Base-by-base conservation (phyloP, 2,113 vertebrate species). In the Conger conger region DNA sequence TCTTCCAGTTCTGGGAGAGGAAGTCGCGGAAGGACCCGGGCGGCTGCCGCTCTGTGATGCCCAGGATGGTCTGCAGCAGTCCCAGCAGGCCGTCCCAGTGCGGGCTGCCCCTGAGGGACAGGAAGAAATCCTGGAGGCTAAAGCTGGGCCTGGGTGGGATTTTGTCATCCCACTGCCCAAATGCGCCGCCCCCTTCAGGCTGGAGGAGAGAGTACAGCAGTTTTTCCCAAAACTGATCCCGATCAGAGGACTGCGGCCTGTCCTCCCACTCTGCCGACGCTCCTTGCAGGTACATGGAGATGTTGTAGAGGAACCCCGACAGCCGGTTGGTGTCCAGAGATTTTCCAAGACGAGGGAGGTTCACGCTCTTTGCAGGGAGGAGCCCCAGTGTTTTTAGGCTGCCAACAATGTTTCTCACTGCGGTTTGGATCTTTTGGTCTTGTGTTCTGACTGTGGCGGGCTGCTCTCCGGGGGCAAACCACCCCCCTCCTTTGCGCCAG, bases 271-370 rank as follows among this genome's bases (percentile, higher is more conserved):
- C 95, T 20, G 93, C 93, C 3, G 93, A 96, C 92, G 95, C 93
- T 88, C 96, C 96, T 83, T 96, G 95, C 81, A 97, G 95, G 83
- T 96, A 96, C 85, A 94, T 90, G 37, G 97, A 97, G 91, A 97
- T 94, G 89, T 97, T 97, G 90, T 96, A 94, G 60, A 98, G 93
- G 87, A 98, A 97, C 79, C 95, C 92, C 15, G 95, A 96, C 77
- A 96, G 93, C 35, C 94, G 91, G 68, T 93, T 93, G 80, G 92
- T 88, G 87, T 95, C 93, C 6, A 95, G 84, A 1, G 92, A 88
- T 81, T 93, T 93, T 80, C 90, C 92, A 30, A 93, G 85, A 27
- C 92, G 89, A 17, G 92, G 90, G 84, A 92, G 89, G 90, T 84
- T 88, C 50, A 53, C 30, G 73, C 54, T 92, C 80, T 91, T 94